Percentiles rank a stretch among this genome's conserved stretches.
These are phyloP conservation scores for Cyrtonyx montezumae DNA, from an alignment of 2,113 vertebrate species.

Conservation along the genomic window DNA sequence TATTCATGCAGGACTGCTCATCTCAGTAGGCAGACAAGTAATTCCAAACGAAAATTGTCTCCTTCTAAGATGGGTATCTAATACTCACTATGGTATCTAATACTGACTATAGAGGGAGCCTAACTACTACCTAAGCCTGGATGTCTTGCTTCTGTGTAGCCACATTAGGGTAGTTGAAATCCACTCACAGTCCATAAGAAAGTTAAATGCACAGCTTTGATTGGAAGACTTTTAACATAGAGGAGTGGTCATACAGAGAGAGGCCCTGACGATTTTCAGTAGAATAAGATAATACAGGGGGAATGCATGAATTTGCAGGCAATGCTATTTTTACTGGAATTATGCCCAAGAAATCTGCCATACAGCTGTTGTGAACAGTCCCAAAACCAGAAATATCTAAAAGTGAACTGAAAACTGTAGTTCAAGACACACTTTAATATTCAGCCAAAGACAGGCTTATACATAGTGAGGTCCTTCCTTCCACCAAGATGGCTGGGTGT, in stretches of 20 bases:
- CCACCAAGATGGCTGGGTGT: not conserved
- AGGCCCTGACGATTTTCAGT: not conserved
- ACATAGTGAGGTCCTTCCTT: not conserved
- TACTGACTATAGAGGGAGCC: conserved; percentile 45
- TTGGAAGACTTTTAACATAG: not conserved
- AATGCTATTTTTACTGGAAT: not conserved
- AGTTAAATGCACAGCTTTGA: not conserved
- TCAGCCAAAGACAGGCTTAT: not conserved
- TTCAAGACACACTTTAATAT: not conserved
- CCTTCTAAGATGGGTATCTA: not conserved
- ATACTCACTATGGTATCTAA: conserved; percentile 16
- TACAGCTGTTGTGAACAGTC: not conserved
- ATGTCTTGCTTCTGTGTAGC: not conserved
- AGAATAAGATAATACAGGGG: not conserved
- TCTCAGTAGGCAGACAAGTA: not conserved
- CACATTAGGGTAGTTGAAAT: not conserved
- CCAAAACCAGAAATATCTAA: not conserved
- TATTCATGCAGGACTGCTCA: not conserved
- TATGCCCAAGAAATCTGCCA: not conserved
- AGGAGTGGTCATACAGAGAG: not conserved
- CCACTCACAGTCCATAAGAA: not conserved
- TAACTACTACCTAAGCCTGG: conserved; percentile 6
- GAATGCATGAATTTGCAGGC: not conserved
- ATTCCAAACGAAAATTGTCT: not conserved
- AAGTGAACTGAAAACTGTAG: not conserved